Evolutionary conservation across 2,888 invertebrate genomes (phyloP).

Genomic region (Phengaris arion): DNA sequence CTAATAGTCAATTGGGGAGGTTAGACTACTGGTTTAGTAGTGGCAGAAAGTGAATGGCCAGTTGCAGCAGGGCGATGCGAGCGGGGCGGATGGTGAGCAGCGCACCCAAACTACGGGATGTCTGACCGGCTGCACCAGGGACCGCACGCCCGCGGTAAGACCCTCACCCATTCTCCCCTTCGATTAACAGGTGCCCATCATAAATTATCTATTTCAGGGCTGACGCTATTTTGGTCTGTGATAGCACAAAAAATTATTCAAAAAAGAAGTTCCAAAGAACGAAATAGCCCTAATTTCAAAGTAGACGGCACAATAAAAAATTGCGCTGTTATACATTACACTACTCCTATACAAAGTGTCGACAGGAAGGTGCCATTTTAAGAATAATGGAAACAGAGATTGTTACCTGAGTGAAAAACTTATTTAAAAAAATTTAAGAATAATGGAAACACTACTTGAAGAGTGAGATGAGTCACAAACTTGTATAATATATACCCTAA

Average conservation of each 20-base stretch:
- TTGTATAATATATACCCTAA: no score
- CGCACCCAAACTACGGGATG: conserved; percentile 81
- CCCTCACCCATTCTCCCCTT: conserved; percentile 33
- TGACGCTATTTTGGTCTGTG: no score
- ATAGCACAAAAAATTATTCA: no score
- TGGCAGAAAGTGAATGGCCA: conserved; percentile 60
- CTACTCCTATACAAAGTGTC: neutral
- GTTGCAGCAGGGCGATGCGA: conserved; percentile 76
- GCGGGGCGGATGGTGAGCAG: conserved; percentile 76
- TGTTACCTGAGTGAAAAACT: no score
- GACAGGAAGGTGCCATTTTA: neutral
- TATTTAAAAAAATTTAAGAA: no score
- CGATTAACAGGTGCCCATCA: conserved; percentile 32
- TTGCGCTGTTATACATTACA: neutral
- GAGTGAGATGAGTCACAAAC: neutral
- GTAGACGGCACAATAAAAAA: neutral
- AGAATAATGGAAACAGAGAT: no score
- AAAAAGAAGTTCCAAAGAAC: no score
- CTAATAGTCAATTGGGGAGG: conserved; percentile 31
- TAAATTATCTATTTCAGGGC: neutral
- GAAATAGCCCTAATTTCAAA: neutral
- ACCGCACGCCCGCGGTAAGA: conserved; percentile 88
- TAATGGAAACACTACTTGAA: neutral
- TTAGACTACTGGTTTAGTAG: conserved; percentile 36
- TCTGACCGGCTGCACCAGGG: conserved; percentile 85